Conservation (phyloP, 2,113 vertebrate species). For the Procapra przewalskii region DNA sequence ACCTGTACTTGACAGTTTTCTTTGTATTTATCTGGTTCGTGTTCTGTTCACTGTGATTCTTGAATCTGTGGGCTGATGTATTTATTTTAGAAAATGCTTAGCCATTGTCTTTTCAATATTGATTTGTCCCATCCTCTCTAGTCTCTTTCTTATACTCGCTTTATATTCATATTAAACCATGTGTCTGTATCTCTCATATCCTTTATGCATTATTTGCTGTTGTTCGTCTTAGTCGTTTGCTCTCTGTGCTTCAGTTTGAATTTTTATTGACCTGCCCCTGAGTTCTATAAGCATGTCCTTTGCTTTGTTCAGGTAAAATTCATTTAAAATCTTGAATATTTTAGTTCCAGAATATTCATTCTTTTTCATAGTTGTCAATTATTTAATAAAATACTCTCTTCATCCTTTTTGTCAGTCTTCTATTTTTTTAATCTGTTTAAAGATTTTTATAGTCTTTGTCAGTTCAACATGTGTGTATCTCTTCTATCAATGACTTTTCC, state of each 20-base stretch:
- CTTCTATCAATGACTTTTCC: not conserved
- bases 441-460: not conserved
- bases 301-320: not conserved
- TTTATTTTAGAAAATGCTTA: not conserved
- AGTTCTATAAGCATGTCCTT: not conserved
- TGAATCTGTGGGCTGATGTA: not conserved
- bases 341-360: not conserved
- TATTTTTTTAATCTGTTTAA: not conserved
- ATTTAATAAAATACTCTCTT: not conserved
- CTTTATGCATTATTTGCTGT: not conserved
- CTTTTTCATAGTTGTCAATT: not conserved
- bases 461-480: not conserved
- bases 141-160: not conserved
- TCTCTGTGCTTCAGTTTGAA: not conserved
- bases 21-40: not conserved
- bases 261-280: not conserved
- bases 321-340: not conserved
- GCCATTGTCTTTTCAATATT: not conserved
- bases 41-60: not conserved
- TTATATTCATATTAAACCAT: not conserved
- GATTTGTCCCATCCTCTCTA: not conserved
- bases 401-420: not conserved
- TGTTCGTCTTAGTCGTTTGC: not conserved
- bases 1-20: not conserved
- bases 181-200: not conserved